Percentiles rank a stretch among this genome's conserved stretches.
Evolutionary conservation across 2,113 vertebrate genomes (phyloP).

Genomic region (Rafetus swinhoei): DNA sequence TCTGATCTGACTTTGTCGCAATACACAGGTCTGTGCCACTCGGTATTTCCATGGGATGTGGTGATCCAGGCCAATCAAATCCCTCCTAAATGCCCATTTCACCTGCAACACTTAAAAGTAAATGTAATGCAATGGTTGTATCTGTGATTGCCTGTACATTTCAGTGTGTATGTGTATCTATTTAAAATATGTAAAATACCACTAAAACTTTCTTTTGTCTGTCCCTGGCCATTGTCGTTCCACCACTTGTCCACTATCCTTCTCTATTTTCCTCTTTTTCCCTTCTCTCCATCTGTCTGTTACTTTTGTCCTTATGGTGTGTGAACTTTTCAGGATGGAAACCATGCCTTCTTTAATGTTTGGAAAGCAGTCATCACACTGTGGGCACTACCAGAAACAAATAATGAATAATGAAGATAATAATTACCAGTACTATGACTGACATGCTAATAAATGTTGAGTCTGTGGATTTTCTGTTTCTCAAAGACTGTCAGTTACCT

Average conservation of each 20-base stretch:
- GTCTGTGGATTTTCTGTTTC: slow-evolving; percentile 46
- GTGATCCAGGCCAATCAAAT: not conserved
- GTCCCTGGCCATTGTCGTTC: not conserved
- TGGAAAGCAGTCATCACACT: slow-evolving; percentile 9
- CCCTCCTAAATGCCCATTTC: not conserved
- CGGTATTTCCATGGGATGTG: not conserved
- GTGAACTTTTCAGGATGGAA: not conserved
- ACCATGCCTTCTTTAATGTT: slow-evolving; percentile 10
- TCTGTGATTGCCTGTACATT: not conserved
- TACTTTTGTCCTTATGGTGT: not conserved
- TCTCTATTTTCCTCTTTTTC: not conserved
- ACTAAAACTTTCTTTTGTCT: not conserved
- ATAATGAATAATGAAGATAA: not conserved
- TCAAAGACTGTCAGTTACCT: slow-evolving; percentile 48
- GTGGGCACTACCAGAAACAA: not conserved
- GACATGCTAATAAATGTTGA: slow-evolving; percentile 39
- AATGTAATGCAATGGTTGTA: not conserved
- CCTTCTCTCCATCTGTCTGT: not conserved
- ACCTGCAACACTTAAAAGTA: not conserved
- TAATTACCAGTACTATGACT: slow-evolving; percentile 23
- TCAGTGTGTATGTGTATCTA: not conserved
- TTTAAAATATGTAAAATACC: rapidly evolving
- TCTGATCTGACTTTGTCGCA: no score
- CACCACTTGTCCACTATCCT: not conserved
- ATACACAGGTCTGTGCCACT: not conserved